Percentiles rank a stretch among this genome's conserved stretches.
Evolutionary conservation across 2,113 vertebrate genomes (phyloP).

Genomic region (Noturus placidus): DNA sequence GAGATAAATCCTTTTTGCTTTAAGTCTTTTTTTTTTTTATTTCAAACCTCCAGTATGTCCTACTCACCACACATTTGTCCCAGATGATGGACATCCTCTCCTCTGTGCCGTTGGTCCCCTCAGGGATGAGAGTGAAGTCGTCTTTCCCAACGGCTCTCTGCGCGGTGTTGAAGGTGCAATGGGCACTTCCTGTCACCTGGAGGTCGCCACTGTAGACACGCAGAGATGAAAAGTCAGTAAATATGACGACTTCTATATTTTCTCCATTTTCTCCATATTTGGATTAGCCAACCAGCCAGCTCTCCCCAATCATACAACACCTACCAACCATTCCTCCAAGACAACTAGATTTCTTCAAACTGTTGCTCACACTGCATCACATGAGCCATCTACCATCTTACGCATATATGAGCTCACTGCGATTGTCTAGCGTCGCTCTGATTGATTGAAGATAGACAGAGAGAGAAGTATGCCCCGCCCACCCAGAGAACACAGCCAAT

Average conservation of each 20-base stretch:
- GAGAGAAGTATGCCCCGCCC: background rate
- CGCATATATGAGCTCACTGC: background rate
- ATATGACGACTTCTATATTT: background rate
- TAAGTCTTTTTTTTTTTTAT: no score
- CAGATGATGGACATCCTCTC: slow-evolving; percentile 97
- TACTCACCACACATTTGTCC: slow-evolving; percentile 96
- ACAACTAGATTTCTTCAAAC: no score
- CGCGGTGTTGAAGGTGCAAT: slow-evolving; percentile 95
- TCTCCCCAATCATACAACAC: background rate
- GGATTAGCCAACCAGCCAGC: background rate
- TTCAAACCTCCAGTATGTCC: background rate
- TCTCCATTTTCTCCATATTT: background rate
- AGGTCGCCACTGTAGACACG: slow-evolving; percentile 82
- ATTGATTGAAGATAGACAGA: background rate
- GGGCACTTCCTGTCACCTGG: slow-evolving; percentile 94
- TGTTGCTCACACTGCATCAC: background rate
- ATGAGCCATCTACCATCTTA: background rate
- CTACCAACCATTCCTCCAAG: background rate
- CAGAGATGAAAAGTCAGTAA: background rate
- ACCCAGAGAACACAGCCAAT: background rate
- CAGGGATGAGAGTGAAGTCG: slow-evolving; percentile 94
- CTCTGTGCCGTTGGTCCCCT: slow-evolving; percentile 94
- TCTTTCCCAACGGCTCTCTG: slow-evolving; percentile 98
- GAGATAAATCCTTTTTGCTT: no score
- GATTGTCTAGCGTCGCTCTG: background rate